phyloP scores from a whole-genome alignment of 2,888 invertebrate species.

The Gibbula magus region DNA sequence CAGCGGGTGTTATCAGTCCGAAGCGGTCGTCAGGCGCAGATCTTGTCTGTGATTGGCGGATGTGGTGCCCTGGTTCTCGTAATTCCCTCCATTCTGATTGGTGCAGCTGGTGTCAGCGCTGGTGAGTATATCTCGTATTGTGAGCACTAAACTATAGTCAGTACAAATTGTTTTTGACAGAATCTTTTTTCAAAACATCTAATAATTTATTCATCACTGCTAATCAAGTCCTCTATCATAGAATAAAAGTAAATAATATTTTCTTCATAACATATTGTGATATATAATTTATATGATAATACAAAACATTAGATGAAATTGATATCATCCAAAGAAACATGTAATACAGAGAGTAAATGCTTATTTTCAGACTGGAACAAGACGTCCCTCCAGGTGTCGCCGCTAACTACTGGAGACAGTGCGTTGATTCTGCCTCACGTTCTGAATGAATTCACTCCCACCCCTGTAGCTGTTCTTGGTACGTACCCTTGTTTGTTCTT shows the following conservation, averaged over 20 bases:
- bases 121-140: constrained; percentile 4
- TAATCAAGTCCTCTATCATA: no score
- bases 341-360: no score
- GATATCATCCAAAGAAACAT: no score
- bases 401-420: constrained; percentile 45
- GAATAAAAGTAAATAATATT: no score
- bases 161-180: no score
- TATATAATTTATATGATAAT: no score
- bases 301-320: no score
- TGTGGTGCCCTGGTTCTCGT: constrained; percentile 63
- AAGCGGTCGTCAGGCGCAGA: constrained; percentile 56
- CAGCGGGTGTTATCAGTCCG: constrained; percentile 69
- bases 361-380: constrained; percentile 54
- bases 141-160: no score
- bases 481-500: constrained; percentile 24
- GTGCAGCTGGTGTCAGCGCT: constrained; percentile 29
- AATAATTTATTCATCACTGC: no score
- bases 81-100: constrained; percentile 68
- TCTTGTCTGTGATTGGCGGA: constrained; percentile 62
- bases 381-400: constrained; percentile 55
- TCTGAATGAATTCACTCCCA: constrained; percentile 63
- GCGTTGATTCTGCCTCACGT: constrained; percentile 61
- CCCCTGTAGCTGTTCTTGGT: constrained; percentile 63
- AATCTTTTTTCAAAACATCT: no score
- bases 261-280: no score